These are phyloP conservation scores for Nothura maculosa DNA, from an alignment of 2,797 vertebrate genomes.

Conservation along the genomic window DNA sequence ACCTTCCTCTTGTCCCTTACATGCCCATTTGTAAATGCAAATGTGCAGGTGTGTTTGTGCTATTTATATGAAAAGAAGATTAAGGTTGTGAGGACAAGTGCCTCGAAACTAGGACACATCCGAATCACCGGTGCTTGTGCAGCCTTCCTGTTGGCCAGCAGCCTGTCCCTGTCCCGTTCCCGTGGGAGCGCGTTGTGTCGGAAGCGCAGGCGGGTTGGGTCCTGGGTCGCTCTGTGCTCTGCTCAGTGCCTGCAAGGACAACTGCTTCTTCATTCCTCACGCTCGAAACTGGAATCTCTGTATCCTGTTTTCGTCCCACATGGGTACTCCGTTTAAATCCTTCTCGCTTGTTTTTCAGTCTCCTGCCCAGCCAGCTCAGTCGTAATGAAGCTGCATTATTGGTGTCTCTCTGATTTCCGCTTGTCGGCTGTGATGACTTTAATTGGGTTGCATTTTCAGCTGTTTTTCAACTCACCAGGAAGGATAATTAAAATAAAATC, in stretches of 20 bases:
- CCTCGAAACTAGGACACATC: not conserved
- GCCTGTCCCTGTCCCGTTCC: not conserved
- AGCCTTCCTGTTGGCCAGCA: not conserved
- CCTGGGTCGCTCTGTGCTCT: not conserved
- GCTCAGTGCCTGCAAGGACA: too few relatives aligned
- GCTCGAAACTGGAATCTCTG: rapidly evolving
- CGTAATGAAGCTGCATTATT: not conserved
- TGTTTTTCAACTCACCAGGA: constrained; percentile 52
- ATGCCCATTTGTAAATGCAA: not conserved
- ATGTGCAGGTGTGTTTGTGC: not conserved
- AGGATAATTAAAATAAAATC: constrained; percentile 42
- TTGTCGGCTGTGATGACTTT: not conserved
- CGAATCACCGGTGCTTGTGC: not conserved
- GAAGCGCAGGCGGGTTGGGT: not conserved
- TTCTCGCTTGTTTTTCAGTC: not conserved
- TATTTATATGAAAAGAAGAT: not conserved
- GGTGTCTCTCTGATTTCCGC: not conserved
- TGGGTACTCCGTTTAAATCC: not conserved
- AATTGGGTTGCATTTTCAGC: constrained; percentile 36
- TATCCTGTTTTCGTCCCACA: not conserved
- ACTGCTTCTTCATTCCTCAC: rapidly evolving
- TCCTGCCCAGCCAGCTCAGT: not conserved
- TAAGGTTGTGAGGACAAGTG: not conserved
- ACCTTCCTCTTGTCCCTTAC: not conserved
- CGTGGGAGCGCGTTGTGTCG: not conserved